A percentile compares a stretch with the other conserved stretches of the same genome.
Conservation (phyloP, 2,888 invertebrate species). For the Polymixis lichenea region DNA sequence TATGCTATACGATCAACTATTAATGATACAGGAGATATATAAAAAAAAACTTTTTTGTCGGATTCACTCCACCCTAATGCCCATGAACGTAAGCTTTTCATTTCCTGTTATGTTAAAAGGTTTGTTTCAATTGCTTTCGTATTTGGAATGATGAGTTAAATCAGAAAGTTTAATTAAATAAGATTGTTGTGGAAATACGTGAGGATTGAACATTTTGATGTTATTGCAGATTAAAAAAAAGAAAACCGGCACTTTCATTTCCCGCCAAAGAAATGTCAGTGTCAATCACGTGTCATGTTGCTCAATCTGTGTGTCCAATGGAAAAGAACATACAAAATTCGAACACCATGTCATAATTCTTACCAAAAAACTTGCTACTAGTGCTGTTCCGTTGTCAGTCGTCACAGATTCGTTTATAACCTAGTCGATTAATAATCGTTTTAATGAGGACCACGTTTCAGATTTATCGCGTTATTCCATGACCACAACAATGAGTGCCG, state of each 20-base stretch:
- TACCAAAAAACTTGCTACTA: conserved; percentile 29
- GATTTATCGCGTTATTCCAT: conserved; percentile 63
- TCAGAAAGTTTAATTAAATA: not conserved
- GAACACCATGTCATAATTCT: conserved; percentile 12
- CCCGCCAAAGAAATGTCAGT: not conserved
- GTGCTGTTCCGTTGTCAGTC: conserved; percentile 51
- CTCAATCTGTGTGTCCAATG: too few species aligned
- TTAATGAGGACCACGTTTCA: conserved; percentile 63
- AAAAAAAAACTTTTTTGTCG: too few species aligned
- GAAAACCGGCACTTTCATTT: not conserved
- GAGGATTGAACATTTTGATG: not conserved
- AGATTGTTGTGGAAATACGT: not conserved
- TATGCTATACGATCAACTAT: too few species aligned
- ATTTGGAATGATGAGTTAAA: not conserved
- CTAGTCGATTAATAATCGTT: conserved; percentile 61
- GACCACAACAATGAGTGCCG: conserved; percentile 66
- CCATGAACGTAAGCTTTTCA: conserved; percentile 9
- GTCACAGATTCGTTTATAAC: conserved; percentile 35
- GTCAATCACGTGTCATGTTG: not conserved
- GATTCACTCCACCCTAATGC: too few species aligned
- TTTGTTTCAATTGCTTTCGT: not conserved
- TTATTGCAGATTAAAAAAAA: not conserved
- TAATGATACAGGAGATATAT: too few species aligned
- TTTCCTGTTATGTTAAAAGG: conserved; percentile 21
- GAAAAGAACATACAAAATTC: conserved; percentile 37